phyloP scores from a whole-genome alignment of 1,140 invertebrate species.

The Eufriesea mexicana region DNA sequence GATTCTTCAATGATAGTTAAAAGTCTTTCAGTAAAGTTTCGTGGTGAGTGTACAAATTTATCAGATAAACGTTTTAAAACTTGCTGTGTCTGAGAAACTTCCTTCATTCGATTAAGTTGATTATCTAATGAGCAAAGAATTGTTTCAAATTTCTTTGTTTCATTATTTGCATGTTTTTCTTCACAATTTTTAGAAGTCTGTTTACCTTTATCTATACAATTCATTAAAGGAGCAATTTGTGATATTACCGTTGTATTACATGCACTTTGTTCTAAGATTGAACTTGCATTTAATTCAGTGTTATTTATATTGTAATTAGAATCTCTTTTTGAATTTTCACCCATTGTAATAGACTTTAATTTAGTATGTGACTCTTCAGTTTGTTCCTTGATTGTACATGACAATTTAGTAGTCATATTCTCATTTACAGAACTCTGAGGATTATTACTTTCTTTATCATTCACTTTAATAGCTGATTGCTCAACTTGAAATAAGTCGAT shows the following conservation, averaged over 20 bases:
- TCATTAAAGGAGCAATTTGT: background rate
- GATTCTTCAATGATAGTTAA: slow-evolving; percentile 76
- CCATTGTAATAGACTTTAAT: background rate
- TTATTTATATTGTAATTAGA: slow-evolving; percentile 46
- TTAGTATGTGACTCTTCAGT: background rate
- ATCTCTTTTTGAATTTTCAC: slow-evolving; percentile 21
- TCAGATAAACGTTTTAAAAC: slow-evolving; percentile 70
- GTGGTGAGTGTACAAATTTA: slow-evolving; percentile 68
- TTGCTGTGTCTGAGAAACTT: slow-evolving; percentile 16
- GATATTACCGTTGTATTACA: background rate
- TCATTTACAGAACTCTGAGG: background rate
- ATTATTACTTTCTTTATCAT: slow-evolving; percentile 25
- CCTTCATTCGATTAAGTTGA: slow-evolving; percentile 22
- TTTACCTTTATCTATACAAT: background rate
- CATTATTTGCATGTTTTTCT: background rate
- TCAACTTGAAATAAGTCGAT: slow-evolving; percentile 39
- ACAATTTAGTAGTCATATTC: background rate
- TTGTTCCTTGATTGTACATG: background rate
- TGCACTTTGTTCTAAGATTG: background rate
- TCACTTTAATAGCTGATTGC: background rate
- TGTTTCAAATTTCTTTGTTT: slow-evolving; percentile 40
- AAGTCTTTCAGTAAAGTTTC: slow-evolving; percentile 72
- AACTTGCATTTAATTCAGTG: slow-evolving; percentile 1
- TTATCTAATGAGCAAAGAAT: slow-evolving; percentile 42
- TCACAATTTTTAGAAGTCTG: background rate